These are phyloP conservation scores for Oryctolagus cuniculus DNA, from an alignment of 2,113 vertebrate genomes.

Conservation along the genomic window DNA sequence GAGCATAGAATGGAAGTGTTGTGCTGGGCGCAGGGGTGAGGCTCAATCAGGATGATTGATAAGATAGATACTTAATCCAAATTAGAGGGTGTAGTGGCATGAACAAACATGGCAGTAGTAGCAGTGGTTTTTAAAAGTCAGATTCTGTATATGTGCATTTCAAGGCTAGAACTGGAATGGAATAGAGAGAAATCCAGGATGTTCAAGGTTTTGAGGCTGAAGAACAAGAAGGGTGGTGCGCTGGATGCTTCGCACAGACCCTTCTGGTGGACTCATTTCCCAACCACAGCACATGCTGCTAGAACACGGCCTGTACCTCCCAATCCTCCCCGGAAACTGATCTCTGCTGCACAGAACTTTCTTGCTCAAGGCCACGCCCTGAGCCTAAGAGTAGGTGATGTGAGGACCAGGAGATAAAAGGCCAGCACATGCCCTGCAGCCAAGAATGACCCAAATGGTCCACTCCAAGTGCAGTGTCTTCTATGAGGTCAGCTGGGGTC, in stretches of 20 bases:
- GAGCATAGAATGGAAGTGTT: neutral
- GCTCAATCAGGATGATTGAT: neutral
- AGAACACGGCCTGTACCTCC: neutral
- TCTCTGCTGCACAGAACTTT: neutral
- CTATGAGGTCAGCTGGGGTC: neutral
- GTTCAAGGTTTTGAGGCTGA: neutral
- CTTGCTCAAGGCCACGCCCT: neutral
- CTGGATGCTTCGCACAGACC: neutral
- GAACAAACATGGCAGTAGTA: neutral
- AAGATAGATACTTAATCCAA: neutral
- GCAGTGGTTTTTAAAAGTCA: neutral
- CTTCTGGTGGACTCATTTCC: neutral
- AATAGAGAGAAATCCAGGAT: neutral
- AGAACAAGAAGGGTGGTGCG: neutral
- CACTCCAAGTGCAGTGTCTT: neutral
- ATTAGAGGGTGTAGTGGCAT: neutral
- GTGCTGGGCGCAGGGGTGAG: neutral
- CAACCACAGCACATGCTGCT: too few relatives aligned
- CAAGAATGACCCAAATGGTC: neutral
- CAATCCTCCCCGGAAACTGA: neutral
- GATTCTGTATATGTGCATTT: neutral
- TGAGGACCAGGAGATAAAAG: neutral
- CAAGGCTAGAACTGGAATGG: neutral
- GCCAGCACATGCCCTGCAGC: neutral
- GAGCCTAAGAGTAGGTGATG: neutral